Conservation (phyloP, 2,888 invertebrate genomes). For the Ormyrus labotus region DNA sequence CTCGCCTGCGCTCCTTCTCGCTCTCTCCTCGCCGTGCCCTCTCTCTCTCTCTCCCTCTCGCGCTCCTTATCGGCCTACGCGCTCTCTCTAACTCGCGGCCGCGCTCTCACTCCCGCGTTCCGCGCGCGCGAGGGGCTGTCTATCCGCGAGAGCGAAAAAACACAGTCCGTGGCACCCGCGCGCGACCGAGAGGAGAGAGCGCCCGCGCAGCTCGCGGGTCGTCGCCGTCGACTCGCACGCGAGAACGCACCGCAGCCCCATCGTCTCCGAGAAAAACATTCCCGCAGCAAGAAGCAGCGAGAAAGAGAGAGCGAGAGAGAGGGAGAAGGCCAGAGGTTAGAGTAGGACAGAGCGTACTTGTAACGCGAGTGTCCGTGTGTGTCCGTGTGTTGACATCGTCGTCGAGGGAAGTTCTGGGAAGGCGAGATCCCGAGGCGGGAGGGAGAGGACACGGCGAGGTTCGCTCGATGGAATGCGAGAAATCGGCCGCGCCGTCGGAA, state of each 20-base stretch:
- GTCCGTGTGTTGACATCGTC: slow-evolving; percentile 3
- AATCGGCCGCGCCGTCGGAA: too few relatives aligned
- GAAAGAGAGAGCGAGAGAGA: neutral
- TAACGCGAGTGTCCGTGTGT: neutral
- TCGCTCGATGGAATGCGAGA: neutral
- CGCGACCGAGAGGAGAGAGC: slow-evolving; percentile 24
- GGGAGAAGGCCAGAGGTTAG: neutral
- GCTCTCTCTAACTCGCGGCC: neutral
- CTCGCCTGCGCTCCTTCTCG: slow-evolving; percentile 27
- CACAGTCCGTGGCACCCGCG: slow-evolving; percentile 36
- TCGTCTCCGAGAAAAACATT: neutral
- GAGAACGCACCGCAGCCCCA: neutral
- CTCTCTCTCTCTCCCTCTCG: neutral
- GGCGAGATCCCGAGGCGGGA: neutral
- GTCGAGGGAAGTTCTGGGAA: neutral
- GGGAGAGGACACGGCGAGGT: neutral
- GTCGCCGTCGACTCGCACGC: neutral
- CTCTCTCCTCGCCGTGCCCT: slow-evolving; percentile 1
- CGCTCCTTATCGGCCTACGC: slow-evolving; percentile 3
- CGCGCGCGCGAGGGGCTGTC: neutral
- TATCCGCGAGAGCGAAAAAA: slow-evolving; percentile 29
- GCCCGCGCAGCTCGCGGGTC: neutral
- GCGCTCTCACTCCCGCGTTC: neutral
- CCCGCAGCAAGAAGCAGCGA: neutral
- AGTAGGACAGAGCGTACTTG: neutral